A percentile compares a stretch with the other conserved stretches of the same genome.
Evolutionary conservation across 2,797 vertebrate species (phyloP).

Genomic region (Onychomys torridus): DNA sequence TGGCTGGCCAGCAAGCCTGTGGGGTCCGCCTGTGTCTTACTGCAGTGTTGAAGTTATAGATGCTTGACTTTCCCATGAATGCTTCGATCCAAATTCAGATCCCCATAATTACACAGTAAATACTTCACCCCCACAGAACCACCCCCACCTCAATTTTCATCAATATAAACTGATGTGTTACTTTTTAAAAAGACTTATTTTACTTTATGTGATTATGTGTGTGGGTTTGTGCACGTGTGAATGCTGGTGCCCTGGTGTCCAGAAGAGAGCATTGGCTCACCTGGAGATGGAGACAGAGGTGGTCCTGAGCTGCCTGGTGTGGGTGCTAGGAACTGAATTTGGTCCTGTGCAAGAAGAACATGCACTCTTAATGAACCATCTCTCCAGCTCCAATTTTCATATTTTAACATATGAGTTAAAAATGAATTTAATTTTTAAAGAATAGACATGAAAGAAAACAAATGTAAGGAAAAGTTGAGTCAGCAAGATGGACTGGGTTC

Average conservation of each 20-base stretch:
- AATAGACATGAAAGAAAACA: neutral
- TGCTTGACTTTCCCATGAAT: neutral
- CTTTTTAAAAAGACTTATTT: neutral
- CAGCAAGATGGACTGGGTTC: neutral
- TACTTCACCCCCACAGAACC: neutral
- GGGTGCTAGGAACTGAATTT: neutral
- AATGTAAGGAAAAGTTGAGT: neutral
- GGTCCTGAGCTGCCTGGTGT: neutral
- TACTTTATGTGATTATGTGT: neutral
- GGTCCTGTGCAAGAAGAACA: neutral
- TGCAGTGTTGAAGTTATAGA: neutral
- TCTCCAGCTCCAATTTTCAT: neutral
- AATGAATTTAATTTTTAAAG: neutral
- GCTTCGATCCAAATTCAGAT: neutral
- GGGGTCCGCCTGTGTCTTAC: neutral
- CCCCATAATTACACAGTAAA: neutral
- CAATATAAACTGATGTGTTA: neutral
- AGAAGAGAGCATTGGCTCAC: neutral
- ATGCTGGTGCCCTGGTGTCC: neutral
- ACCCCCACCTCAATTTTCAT: neutral
- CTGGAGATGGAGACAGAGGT: neutral
- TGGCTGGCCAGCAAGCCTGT: neutral
- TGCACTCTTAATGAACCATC: neutral
- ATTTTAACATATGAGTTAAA: neutral
- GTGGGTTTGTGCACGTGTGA: neutral